These are phyloP conservation scores for Synergus japonicus DNA, from an alignment of 2,888 invertebrate species.

Conservation along the genomic window DNA sequence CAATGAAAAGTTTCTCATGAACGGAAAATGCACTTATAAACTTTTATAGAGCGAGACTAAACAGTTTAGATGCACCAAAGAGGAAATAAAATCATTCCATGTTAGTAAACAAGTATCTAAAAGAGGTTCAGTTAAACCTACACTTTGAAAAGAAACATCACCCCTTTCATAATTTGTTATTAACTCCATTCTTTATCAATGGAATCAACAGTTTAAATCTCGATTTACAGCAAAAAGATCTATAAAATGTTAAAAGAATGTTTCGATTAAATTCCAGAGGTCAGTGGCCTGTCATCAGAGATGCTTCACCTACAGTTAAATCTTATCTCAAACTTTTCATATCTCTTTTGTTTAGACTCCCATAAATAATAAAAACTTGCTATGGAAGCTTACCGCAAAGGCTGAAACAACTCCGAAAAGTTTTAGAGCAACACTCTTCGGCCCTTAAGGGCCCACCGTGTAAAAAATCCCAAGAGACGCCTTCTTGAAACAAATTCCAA, in stretches of 20 bases:
- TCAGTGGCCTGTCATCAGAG: not conserved
- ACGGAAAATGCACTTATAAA: not conserved
- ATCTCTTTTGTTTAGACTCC: not conserved
- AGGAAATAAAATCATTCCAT: not conserved
- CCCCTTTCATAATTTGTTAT: no score
- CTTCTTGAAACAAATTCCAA: slow-evolving; percentile 15
- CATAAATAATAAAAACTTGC: not conserved
- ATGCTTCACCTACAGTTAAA: not conserved
- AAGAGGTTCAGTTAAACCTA: not conserved
- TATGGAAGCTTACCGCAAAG: slow-evolving; percentile 27
- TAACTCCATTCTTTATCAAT: no score
- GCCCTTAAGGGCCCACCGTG: slow-evolving; percentile 39
- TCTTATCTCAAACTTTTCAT: slow-evolving; percentile 24
- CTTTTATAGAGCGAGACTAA: not conserved
- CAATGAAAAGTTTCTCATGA: not conserved
- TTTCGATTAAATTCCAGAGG: slow-evolving; percentile 20
- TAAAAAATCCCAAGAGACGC: slow-evolving; percentile 37
- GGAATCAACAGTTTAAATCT: no score
- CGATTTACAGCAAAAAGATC: no score
- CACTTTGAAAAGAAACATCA: no score
- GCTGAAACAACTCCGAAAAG: slow-evolving; percentile 1
- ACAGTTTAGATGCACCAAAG: not conserved
- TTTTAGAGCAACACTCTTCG: slow-evolving; percentile 28
- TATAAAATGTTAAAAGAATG: not conserved
- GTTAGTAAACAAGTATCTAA: not conserved